These are phyloP conservation scores for Diabrotica undecimpunctata DNA, from an alignment of 1,140 invertebrate genomes.

Conservation along the genomic window DNA sequence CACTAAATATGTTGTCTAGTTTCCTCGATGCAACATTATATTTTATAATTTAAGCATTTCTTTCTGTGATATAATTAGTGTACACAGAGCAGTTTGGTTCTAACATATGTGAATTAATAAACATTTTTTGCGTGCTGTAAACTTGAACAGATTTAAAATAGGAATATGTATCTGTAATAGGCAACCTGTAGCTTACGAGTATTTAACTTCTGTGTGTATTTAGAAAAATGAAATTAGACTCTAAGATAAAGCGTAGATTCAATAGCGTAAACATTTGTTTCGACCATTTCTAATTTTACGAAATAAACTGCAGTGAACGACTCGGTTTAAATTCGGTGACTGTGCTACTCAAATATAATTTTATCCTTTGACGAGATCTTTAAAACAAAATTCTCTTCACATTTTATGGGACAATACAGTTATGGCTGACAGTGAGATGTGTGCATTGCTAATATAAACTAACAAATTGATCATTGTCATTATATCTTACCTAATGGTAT, in stretches of 20 bases:
- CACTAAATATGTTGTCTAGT: slow-evolving; percentile 31
- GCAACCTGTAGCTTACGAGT: slow-evolving; percentile 34
- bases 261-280: slow-evolving; percentile 28
- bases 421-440: no score
- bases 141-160: slow-evolving; percentile 28
- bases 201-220: slow-evolving; percentile 39
- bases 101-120: slow-evolving; percentile 18
- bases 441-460: no score
- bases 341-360: no score
- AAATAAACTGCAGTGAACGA: neutral
- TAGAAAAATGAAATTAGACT: slow-evolving; percentile 27
- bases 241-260: slow-evolving; percentile 23
- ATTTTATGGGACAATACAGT: no score
- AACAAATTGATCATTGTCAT: no score
- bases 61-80: slow-evolving; percentile 43
- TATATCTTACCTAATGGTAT: no score
- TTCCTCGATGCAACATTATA: slow-evolving; percentile 20
- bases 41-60: slow-evolving; percentile 39
- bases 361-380: slow-evolving; percentile 9
- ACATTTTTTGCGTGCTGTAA: slow-evolving; percentile 28
- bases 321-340: slow-evolving; percentile 17
- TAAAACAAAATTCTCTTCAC: no score
- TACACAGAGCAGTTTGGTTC: slow-evolving; percentile 31
- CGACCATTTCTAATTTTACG: slow-evolving; percentile 9
- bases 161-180: slow-evolving; percentile 35